A percentile compares a stretch with the other conserved stretches of the same genome.
Evolutionary conservation across 2,797 vertebrate species (phyloP).

Genomic region (Mycteria americana): DNA sequence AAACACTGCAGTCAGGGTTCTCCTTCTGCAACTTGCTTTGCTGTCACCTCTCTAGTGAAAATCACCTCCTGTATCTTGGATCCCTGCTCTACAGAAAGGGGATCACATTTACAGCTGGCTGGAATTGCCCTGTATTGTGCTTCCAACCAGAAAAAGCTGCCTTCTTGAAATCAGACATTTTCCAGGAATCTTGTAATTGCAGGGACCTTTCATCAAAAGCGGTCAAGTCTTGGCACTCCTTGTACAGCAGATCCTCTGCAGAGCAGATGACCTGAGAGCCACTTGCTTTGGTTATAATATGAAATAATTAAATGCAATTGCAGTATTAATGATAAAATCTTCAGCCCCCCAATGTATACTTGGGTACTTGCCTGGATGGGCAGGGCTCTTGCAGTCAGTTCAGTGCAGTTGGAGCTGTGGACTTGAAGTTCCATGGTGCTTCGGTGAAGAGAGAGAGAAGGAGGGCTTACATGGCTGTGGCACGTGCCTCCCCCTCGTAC

Average conservation of each 20-base stretch:
- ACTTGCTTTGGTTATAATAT: neutral
- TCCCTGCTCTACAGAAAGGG: neutral
- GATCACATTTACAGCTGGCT: neutral
- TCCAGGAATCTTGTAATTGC: constrained; percentile 10
- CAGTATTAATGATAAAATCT: neutral
- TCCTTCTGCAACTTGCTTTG: neutral
- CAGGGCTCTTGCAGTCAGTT: neutral
- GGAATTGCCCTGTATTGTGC: neutral
- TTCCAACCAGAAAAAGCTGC: neutral
- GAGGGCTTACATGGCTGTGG: neutral
- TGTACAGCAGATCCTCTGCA: neutral
- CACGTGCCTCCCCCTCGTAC: fast-evolving
- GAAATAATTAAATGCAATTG: neutral
- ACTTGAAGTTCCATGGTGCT: neutral
- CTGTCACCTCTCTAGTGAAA: neutral
- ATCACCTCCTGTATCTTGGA: neutral
- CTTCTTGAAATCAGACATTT: constrained; percentile 14
- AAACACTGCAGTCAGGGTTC: constrained; percentile 8
- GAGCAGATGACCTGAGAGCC: neutral
- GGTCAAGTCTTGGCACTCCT: neutral
- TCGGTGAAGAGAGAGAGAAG: neutral
- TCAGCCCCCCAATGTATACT: neutral
- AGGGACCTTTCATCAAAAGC: neutral
- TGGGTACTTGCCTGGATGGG: neutral
- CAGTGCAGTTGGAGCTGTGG: neutral